These are phyloP conservation scores for Epizoanthus rinbou DNA, from an alignment of 92 coral and sea anemone species.

Conservation along the genomic window DNA sequence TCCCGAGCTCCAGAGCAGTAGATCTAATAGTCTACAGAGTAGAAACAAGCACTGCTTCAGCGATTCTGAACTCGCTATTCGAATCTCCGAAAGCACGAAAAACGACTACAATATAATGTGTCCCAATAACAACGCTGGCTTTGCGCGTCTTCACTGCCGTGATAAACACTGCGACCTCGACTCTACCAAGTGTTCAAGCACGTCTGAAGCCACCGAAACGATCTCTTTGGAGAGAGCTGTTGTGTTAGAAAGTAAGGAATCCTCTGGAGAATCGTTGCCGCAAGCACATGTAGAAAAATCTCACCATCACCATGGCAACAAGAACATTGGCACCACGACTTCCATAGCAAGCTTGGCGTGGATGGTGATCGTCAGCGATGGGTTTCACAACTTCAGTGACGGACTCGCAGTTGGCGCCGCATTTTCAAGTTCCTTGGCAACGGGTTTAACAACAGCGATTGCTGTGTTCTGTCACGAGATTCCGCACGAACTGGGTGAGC, in stretches of 20 bases:
- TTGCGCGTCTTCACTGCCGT: not conserved
- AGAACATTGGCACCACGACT: slow-evolving; percentile 52
- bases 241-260: not conserved
- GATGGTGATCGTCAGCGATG: slow-evolving; percentile 98
- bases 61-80: slow-evolving; percentile 57
- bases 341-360: slow-evolving; percentile 92
- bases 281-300: slow-evolving; percentile 52
- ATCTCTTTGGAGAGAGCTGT: slow-evolving; percentile 27
- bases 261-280: slow-evolving; percentile 12
- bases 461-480: slow-evolving; percentile 96
- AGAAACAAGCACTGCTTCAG: slow-evolving; percentile 58
- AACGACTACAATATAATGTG: slow-evolving; percentile 11
- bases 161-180: not conserved
- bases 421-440: slow-evolving; percentile 79
- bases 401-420: slow-evolving; percentile 98
- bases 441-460: slow-evolving; percentile 88
- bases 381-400: slow-evolving; percentile 94
- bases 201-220: slow-evolving; percentile 31
- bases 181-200: slow-evolving; percentile 22
- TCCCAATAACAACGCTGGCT: slow-evolving; percentile 31
- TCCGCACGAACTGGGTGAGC: slow-evolving; percentile 89
- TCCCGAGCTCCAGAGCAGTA: not conserved
- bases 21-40: slow-evolving; percentile 10
- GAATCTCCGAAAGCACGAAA: slow-evolving; percentile 18
- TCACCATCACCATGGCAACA: slow-evolving; percentile 69